Conservation (phyloP, 2,113 vertebrate species). For the Cercocebus atys region DNA sequence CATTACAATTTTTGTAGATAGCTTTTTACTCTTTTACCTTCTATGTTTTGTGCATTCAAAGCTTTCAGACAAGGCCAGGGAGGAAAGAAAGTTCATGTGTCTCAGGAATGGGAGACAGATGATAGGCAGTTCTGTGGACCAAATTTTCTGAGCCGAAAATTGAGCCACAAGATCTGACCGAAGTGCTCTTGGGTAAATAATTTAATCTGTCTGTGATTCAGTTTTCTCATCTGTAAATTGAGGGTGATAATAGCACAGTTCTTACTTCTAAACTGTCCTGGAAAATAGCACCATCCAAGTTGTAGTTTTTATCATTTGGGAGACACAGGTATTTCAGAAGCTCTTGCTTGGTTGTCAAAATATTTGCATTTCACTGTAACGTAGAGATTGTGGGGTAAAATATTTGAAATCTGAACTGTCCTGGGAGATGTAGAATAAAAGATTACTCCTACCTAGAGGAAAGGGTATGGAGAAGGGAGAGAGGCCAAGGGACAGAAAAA, state of each 20-base stretch:
- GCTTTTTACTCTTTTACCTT: neutral
- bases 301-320: neutral
- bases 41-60: neutral
- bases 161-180: neutral
- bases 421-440: slow-evolving; percentile 3
- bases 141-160: neutral
- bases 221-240: neutral
- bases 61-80: neutral
- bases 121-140: neutral
- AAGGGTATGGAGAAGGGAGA: neutral
- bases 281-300: neutral
- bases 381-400: neutral
- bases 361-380: slow-evolving; percentile 52
- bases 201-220: neutral
- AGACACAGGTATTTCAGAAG: slow-evolving; percentile 42
- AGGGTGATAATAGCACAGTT: neutral
- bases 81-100: neutral
- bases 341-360: slow-evolving; percentile 55
- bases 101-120: neutral
- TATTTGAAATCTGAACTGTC: slow-evolving; percentile 47
- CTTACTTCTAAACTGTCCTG: neutral
- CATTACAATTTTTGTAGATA: neutral
- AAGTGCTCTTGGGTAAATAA: neutral
- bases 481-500: neutral
- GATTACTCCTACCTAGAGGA: neutral